Evolutionary conservation across 2,797 vertebrate species (phyloP).

Genomic region (Pangasius sanitwongsei): DNA sequence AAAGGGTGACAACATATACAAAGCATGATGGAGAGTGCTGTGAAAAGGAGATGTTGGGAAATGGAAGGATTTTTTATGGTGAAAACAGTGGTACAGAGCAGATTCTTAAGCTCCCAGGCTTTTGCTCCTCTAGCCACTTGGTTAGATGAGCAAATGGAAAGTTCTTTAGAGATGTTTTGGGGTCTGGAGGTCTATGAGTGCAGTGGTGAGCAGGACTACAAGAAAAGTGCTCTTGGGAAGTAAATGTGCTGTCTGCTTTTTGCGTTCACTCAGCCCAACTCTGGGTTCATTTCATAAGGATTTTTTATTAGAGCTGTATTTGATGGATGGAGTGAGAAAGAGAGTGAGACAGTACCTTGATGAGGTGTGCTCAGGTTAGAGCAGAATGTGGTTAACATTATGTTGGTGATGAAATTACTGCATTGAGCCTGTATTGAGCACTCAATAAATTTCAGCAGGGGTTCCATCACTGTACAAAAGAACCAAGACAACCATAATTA

Average conservation of each 20-base stretch:
- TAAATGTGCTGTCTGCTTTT: constrained; percentile 30
- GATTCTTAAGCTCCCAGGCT: constrained; percentile 19
- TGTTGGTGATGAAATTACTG: constrained; percentile 25
- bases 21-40: constrained; percentile 34
- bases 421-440: constrained; percentile 8
- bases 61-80: constrained; percentile 25
- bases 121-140: constrained; percentile 34
- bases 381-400: constrained; percentile 22
- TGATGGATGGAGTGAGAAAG: background rate
- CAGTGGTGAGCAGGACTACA: constrained; percentile 19
- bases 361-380: constrained; percentile 4
- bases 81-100: constrained; percentile 35
- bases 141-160: constrained; percentile 56
- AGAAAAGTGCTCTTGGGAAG: constrained; percentile 19
- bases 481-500: background rate
- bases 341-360: background rate
- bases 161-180: constrained; percentile 32
- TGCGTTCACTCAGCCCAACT: background rate
- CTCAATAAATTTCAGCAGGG: background rate
- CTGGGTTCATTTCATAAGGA: constrained; percentile 18
- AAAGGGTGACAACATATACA: constrained; percentile 36
- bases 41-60: constrained; percentile 37
- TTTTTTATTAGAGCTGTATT: constrained; percentile 24
- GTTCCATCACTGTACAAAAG: background rate
- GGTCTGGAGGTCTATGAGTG: constrained; percentile 17